Evolutionary conservation across 2,888 invertebrate genomes (phyloP).

Genomic region (Trissonchulus latispiculum): DNA sequence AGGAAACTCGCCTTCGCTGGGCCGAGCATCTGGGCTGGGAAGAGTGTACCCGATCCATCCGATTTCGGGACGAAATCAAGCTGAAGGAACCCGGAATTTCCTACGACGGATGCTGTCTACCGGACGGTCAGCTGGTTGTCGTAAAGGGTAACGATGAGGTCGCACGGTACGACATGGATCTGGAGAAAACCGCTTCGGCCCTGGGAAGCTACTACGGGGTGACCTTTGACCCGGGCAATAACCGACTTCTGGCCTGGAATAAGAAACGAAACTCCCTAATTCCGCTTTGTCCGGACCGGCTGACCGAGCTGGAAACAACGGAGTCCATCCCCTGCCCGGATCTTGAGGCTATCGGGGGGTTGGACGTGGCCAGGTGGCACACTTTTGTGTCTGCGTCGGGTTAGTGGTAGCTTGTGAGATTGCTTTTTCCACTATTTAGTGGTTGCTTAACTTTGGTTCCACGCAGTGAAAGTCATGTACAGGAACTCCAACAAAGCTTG

Average conservation of each 20-base stretch:
- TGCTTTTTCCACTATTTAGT: too few species aligned
- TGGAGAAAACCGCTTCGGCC: neutral
- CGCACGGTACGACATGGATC: neutral
- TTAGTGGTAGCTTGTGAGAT: too few species aligned
- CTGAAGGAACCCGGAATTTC: neutral
- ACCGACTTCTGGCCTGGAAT: neutral
- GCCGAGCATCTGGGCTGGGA: neutral
- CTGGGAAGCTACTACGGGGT: neutral
- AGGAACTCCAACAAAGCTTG: too few species aligned
- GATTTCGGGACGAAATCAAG: conserved; percentile 2
- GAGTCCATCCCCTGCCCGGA: neutral
- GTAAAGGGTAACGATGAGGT: conserved; percentile 9
- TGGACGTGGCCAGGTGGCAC: conserved; percentile 8
- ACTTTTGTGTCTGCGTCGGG: neutral
- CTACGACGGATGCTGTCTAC: conserved; percentile 8
- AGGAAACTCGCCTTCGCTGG: neutral
- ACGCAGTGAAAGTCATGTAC: too few species aligned
- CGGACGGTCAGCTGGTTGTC: neutral
- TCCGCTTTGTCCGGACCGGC: neutral
- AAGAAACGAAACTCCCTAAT: neutral
- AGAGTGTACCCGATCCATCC: conserved; percentile 1
- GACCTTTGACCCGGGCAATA: neutral
- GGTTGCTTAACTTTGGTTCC: too few species aligned
- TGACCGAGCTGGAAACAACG: neutral
- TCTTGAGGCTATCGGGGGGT: neutral